Percentiles rank a stretch among this genome's conserved stretches.
These are phyloP conservation scores for Chloroclysta siterata DNA, from an alignment of 2,888 invertebrate genomes.

Conservation along the genomic window DNA sequence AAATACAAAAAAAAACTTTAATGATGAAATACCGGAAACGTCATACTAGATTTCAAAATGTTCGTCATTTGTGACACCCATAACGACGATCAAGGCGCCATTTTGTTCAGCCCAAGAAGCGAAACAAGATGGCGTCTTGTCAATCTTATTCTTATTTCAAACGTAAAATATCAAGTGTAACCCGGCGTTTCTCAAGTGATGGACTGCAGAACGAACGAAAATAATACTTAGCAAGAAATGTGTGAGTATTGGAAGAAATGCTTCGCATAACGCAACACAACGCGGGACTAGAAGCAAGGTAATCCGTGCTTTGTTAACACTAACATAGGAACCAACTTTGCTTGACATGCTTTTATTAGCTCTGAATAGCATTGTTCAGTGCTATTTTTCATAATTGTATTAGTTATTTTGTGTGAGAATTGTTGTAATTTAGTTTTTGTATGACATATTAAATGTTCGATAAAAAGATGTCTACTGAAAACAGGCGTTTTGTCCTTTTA, in stretches of 20 bases:
- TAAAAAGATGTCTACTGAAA: too few relatives aligned
- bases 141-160: background rate
- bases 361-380: background rate
- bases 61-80: too few relatives aligned
- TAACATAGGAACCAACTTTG: constrained; percentile 28
- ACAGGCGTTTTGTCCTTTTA: background rate
- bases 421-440: too few relatives aligned
- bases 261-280: constrained; percentile 52
- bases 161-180: constrained; percentile 2
- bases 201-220: constrained; percentile 32
- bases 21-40: too few relatives aligned
- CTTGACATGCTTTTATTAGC: constrained; percentile 15
- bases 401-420: too few relatives aligned
- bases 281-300: constrained; percentile 67
- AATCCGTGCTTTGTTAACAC: constrained; percentile 30
- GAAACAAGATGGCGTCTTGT: constrained; percentile 4
- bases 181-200: constrained; percentile 8
- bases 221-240: constrained; percentile 46
- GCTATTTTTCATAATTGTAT: too few relatives aligned
- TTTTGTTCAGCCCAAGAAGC: background rate
- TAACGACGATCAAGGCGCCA: background rate
- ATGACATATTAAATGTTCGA: too few relatives aligned
- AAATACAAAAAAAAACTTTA: too few relatives aligned
- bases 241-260: constrained; percentile 64
- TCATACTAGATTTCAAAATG: too few relatives aligned